Percentiles rank a stretch among this genome's conserved stretches.
These are phyloP conservation scores for Cryptophagus acutangulus DNA, from an alignment of 2,888 invertebrate genomes.

Conservation along the genomic window DNA sequence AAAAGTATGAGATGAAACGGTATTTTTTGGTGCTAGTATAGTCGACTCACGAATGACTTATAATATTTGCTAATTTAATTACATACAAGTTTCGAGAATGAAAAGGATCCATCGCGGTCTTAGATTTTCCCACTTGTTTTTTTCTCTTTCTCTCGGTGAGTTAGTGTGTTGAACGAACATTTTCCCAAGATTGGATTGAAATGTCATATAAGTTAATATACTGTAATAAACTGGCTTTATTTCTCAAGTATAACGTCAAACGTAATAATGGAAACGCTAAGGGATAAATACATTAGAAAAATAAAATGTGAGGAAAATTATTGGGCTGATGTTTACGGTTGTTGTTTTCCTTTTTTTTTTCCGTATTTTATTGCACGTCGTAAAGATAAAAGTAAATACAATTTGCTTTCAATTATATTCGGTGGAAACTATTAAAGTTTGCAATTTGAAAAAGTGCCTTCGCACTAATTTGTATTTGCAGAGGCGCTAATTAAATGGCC, in stretches of 20 bases:
- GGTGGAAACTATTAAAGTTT: no score
- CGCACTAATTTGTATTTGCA: no score
- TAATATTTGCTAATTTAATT: conserved; percentile 9
- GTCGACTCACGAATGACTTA: conserved; percentile 3
- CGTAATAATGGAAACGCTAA: conserved; percentile 2
- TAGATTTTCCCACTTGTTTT: no score
- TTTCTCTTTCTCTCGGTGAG: no score
- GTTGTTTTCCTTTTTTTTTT: neutral
- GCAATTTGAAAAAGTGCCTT: no score
- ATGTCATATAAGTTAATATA: neutral
- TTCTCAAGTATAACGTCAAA: neutral
- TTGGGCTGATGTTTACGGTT: neutral
- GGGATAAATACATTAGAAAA: conserved; percentile 8
- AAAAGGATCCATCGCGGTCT: no score
- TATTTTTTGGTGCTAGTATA: conserved; percentile 3
- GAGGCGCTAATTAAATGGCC: no score
- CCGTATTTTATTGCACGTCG: neutral
- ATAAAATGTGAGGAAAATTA: conserved; percentile 1
- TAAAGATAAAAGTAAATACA: no score
- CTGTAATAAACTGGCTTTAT: neutral
- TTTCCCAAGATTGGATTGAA: no score
- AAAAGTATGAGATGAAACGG: conserved; percentile 8
- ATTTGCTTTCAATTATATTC: no score
- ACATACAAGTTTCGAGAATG: conserved; percentile 2
- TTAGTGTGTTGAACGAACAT: no score